Base-by-base conservation (phyloP, 2,888 invertebrate genomes). In the Drosophila paucipuncta region DNA sequence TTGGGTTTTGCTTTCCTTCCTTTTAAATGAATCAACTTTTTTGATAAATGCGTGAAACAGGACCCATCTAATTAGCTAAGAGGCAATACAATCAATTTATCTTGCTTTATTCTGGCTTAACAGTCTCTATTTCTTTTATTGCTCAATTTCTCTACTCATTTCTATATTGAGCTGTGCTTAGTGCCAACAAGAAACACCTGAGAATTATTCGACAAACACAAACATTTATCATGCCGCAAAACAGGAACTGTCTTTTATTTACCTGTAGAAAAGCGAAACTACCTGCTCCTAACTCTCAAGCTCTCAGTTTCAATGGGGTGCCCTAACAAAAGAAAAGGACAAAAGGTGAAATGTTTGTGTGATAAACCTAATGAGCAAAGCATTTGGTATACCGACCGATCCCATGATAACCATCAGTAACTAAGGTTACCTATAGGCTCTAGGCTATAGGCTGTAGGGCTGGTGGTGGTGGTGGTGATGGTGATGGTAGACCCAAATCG, bases 281-380 rank as follows among this genome's bases (percentile, higher is more conserved):
- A 82, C 83, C 83, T 85, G 83, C 41, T 43, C 25, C 30, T 47
- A 52, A 41, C 35, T 31, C 52, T n/a, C 22, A 13, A 41, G 62
- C 61, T 61, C 76, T 75, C 60, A 18, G 50, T 72, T 59, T 53
- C 73, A 13, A 53, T 55, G 65, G 62, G 60, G 49, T 33, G 49
- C 72, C 54, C 9, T 33, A 9, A 35, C 33, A 31, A 68, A 35
- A 67, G 30, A 53, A 72, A 76, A 74, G 75, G 77, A 82, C 73
- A 87, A 82, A 79, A 82, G 82, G 79, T 85, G 82, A 82, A 82
- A 82, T 83, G 76, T 85, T 83, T 82, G 84, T 90, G 90, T 90
- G 85, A 90, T 86, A 86, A 86, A 82, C 73, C 89, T 88, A 89
- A 85, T 89, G 88, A 89, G 85, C 87, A 64, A 52, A 60, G 72